Evolutionary conservation across 2,888 invertebrate genomes (phyloP).

Genomic region (Macrosiphum euphorbiae): DNA sequence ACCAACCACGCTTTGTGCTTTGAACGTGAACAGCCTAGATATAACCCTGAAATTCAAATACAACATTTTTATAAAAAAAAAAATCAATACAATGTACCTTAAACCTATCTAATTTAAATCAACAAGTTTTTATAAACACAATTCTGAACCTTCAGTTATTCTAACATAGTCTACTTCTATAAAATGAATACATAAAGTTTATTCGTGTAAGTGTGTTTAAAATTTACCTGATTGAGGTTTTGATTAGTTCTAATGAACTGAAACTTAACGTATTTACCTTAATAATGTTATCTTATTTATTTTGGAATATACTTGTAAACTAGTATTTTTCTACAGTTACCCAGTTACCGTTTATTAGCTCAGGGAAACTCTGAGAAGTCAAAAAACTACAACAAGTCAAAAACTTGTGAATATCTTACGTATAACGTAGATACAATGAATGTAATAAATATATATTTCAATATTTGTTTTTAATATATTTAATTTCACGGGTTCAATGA

Average conservation of each 20-base stretch:
- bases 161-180: neutral
- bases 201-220: neutral
- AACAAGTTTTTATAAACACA: neutral
- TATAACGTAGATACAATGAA: neutral
- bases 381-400: neutral
- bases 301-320: neutral
- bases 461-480: neutral
- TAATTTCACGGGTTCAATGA: neutral
- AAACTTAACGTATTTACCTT: neutral
- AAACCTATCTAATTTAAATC: neutral
- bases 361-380: neutral
- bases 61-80: neutral
- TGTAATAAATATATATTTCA: neutral
- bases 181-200: neutral
- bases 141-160: neutral
- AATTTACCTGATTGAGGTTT: neutral
- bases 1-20: constrained; percentile 1
- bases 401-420: neutral
- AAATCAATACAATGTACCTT: constrained; percentile 7
- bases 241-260: neutral
- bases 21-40: neutral
- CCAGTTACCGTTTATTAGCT: neutral
- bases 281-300: neutral
- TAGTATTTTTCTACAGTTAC: neutral
- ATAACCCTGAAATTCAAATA: constrained; percentile 33